Evolutionary conservation across 2,797 vertebrate genomes (phyloP).

Genomic region (Danio choprae): DNA sequence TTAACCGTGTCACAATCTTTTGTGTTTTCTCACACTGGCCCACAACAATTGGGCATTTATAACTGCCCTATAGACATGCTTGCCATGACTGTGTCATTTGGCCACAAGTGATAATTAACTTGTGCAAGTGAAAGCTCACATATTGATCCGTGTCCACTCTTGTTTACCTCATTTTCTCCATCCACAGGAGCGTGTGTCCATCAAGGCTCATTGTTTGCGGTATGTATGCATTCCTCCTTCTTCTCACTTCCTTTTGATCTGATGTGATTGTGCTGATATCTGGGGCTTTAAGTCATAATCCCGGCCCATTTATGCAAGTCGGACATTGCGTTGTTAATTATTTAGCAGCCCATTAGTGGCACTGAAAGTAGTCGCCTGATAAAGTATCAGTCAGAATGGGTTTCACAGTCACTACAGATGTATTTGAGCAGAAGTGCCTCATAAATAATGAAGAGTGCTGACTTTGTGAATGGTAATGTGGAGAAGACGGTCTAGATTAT

Average conservation of each 20-base stretch:
- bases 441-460: constrained; percentile 72
- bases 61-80: constrained; percentile 5
- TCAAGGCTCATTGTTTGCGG: constrained; percentile 73
- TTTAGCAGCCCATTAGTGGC: constrained; percentile 63
- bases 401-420: constrained; percentile 58
- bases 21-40: constrained; percentile 1
- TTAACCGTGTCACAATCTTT: constrained; percentile 11
- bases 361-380: constrained; percentile 54
- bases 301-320: constrained; percentile 52
- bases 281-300: constrained; percentile 51
- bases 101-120: constrained; percentile 9
- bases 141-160: constrained; percentile 25
- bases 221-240: constrained; percentile 65
- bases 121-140: constrained; percentile 13
- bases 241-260: not conserved
- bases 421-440: constrained; percentile 61
- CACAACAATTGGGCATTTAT: constrained; percentile 3
- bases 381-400: constrained; percentile 57
- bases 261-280: constrained; percentile 33
- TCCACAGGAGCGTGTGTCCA: constrained; percentile 74
- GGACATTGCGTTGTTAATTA: constrained; percentile 66
- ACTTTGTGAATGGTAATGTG: constrained; percentile 69
- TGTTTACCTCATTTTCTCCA: not conserved
- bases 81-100: constrained; percentile 32
- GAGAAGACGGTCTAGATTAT: constrained; percentile 51